Base-by-base conservation (phyloP, 2,888 invertebrate genomes). In the Loripinus fragilis region DNA sequence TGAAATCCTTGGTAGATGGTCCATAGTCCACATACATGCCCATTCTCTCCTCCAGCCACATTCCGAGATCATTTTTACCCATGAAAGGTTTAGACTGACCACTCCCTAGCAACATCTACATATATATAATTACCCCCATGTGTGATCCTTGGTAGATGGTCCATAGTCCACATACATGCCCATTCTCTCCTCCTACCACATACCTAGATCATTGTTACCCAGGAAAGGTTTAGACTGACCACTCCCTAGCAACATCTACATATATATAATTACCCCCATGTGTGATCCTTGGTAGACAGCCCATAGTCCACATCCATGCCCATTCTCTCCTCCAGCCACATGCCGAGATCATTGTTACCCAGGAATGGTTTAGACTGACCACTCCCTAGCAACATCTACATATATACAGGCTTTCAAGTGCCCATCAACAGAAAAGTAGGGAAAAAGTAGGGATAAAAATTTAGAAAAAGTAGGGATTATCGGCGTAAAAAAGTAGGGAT, bases 121-220 rank as follows among this genome's bases (percentile, higher is more conserved):
- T n/a, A n/a, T n/a, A n/a, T n/a, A n/a, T n/a, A n/a, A 88, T 73
- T 81, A 93, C 93, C 94, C n/a, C 94, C 94, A 94, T 3, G 94
- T 94, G 77, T 94, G 94, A 76, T 93, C 93, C 67, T 91, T 89
- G 7, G 94, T 94, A 3, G 94, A 89, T 15, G 93, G 93, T 23
- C 94, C 94, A 88, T 93, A 94, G 86, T 94, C 94, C 2, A 93
- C 93, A 83, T 93, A 93, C 91, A 93, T 92, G 35, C 90, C 89
- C 66, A 94, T 87, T 69, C 85, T 89, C 80, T 94, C 93, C 5
- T 91, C 91, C 7, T 94, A 82, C 93, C 93, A 94, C 88, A 89
- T 89, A 1, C 92, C 93, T 38, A 94, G 87, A 85, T 94, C 94
- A 84, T 93, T 93, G 87, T 94, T 94, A 35, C 94, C 94, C 15